phyloP scores from a whole-genome alignment of 2,888 invertebrate species.

The Drosophila acutilabella region DNA sequence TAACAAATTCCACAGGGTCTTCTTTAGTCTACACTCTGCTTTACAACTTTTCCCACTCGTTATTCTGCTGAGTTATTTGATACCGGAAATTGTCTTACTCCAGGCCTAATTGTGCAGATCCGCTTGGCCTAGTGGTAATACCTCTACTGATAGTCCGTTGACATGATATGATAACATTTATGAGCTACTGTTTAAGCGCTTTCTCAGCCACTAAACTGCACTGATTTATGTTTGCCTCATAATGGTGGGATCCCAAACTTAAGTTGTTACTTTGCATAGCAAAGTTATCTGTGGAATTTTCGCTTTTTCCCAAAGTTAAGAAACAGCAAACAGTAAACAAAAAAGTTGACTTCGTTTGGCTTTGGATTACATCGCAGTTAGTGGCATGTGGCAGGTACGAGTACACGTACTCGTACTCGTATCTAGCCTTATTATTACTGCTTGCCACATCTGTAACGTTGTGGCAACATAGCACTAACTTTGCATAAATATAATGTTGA shows the following conservation, averaged over 20 bases:
- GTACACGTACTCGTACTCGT: slow-evolving; percentile 5
- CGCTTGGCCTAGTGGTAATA: slow-evolving; percentile 62
- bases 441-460: slow-evolving; percentile 69
- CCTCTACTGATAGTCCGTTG: slow-evolving; percentile 15
- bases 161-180: slow-evolving; percentile 44
- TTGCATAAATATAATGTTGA: slow-evolving; percentile 74
- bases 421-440: slow-evolving; percentile 32
- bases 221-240: slow-evolving; percentile 24
- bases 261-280: slow-evolving; percentile 44
- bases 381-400: slow-evolving; percentile 16
- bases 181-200: slow-evolving; percentile 9
- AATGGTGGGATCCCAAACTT: slow-evolving; percentile 63
- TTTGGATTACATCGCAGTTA: slow-evolving; percentile 18
- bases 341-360: slow-evolving; percentile 54
- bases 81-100: slow-evolving; percentile 51
- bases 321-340: neutral
- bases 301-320: slow-evolving; percentile 55
- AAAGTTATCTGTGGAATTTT: slow-evolving; percentile 65
- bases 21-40: neutral
- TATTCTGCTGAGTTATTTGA: slow-evolving; percentile 15
- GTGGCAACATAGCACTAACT: slow-evolving; percentile 51
- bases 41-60: slow-evolving; percentile 1
- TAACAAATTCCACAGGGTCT: neutral
- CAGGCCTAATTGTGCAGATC: slow-evolving; percentile 67
- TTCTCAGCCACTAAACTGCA: slow-evolving; percentile 28